A percentile compares a stretch with the other conserved stretches of the same genome.
Conservation (phyloP, 2,797 vertebrate genomes). For the Pipistrellus kuhlii region DNA sequence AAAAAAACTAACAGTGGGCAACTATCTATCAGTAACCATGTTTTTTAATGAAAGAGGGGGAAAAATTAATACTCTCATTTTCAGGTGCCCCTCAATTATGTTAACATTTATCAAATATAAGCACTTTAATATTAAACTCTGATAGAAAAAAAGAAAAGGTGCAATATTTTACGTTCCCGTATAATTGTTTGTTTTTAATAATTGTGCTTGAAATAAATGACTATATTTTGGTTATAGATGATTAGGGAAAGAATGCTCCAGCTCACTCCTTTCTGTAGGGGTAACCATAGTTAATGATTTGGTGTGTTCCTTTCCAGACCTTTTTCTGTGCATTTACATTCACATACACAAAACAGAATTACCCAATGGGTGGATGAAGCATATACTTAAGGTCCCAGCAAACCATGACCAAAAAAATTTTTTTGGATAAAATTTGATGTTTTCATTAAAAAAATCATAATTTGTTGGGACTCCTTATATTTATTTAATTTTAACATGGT, state of each 20-base stretch:
- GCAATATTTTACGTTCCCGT: not conserved
- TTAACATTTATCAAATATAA: not conserved
- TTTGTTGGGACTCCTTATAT: not conserved
- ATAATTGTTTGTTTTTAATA: not conserved
- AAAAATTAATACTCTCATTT: not conserved
- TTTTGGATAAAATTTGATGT: not conserved
- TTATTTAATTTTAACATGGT: conserved; percentile 43
- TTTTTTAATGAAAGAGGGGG: not conserved
- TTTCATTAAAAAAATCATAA: conserved; percentile 51
- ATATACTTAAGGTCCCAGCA: not conserved
- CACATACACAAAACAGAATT: conserved; percentile 49
- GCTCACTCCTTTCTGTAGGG: not conserved
- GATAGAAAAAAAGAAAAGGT: conserved; percentile 27
- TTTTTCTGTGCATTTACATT: not conserved
- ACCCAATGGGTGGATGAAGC: not conserved
- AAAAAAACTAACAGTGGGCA: too few relatives aligned
- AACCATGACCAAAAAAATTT: not conserved
- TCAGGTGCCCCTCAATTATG: not conserved
- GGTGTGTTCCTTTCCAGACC: not conserved
- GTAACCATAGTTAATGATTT: not conserved
- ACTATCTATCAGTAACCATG: not conserved
- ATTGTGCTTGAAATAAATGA: not conserved
- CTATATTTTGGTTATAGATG: not conserved
- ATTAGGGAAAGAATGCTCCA: not conserved
- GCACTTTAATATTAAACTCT: conserved; percentile 15